Conservation (phyloP, 2,113 vertebrate genomes). For the Odontophorus gujanensis region DNA sequence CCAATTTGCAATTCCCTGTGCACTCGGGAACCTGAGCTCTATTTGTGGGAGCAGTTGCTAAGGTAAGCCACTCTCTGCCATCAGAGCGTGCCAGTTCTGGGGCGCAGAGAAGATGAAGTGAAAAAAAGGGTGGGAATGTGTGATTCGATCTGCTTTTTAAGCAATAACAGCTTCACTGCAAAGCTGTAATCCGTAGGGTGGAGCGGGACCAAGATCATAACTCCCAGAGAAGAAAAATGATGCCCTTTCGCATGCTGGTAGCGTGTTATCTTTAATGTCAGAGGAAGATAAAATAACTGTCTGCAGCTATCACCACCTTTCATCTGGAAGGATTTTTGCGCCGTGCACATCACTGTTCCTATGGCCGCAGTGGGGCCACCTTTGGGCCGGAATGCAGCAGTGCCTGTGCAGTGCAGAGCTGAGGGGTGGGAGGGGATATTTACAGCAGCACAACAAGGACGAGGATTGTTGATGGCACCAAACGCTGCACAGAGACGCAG, state of each 20-base stretch:
- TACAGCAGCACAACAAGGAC: background rate
- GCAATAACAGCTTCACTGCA: background rate
- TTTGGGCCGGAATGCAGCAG: constrained; percentile 1
- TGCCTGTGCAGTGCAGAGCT: rapidly evolving
- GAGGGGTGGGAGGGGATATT: background rate
- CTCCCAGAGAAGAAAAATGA: background rate
- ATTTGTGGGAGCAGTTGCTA: background rate
- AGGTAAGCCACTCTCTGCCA: background rate
- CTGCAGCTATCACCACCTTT: background rate
- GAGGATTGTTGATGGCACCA: background rate
- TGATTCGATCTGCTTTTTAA: constrained; percentile 21
- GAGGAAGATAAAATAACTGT: background rate
- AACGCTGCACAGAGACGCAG: background rate
- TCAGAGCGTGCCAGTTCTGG: background rate
- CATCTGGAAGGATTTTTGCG: background rate
- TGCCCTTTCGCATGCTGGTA: background rate
- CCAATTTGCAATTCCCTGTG: background rate
- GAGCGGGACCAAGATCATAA: background rate
- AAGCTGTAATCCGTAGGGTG: background rate
- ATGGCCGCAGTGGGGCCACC: background rate
- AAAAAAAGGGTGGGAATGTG: background rate
- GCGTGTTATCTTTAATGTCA: background rate
- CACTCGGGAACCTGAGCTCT: rapidly evolving
- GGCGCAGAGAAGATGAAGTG: background rate
- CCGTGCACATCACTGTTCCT: background rate